Evolutionary conservation across 2,888 invertebrate species (phyloP).

Genomic region (Dynastes hyllus): DNA sequence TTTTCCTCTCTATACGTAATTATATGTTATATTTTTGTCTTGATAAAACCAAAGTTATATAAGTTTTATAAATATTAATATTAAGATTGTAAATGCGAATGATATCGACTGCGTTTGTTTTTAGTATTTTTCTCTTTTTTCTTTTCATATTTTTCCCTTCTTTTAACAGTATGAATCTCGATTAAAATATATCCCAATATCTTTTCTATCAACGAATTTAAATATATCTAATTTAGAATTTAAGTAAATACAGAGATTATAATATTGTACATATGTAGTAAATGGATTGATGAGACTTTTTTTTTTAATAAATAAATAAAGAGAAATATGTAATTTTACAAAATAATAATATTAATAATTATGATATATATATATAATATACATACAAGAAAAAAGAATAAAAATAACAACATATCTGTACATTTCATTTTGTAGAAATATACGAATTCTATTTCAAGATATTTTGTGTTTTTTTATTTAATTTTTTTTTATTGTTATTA

Average conservation of each 20-base stretch:
- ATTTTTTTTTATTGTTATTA: not conserved
- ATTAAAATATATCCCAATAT: too few relatives aligned
- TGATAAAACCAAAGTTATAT: conserved; percentile 49
- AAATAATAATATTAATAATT: conserved; percentile 41
- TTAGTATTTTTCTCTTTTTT: not conserved
- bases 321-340: conserved; percentile 53
- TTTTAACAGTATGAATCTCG: too few relatives aligned
- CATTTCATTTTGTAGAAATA: conserved; percentile 60
- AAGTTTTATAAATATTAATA: conserved; percentile 31
- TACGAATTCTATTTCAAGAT: conserved; percentile 54
- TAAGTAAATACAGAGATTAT: conserved; percentile 20
- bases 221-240: conserved; percentile 16
- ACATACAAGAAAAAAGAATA: not conserved
- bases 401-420: conserved; percentile 58
- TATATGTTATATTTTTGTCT: conserved; percentile 16
- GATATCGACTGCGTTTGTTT: conserved; percentile 20
- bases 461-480: conserved; percentile 33
- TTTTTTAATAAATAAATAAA: conserved; percentile 15
- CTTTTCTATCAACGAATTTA: conserved; percentile 51
- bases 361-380: too few relatives aligned
- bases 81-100: conserved; percentile 13
- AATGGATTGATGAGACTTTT: conserved; percentile 48
- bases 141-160: too few relatives aligned
- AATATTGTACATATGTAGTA: conserved; percentile 57
- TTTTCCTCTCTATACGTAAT: too few relatives aligned